Percentiles rank a stretch among this genome's conserved stretches.
Evolutionary conservation across 2,797 vertebrate species (phyloP).

Genomic region (Poliocrania exsul): DNA sequence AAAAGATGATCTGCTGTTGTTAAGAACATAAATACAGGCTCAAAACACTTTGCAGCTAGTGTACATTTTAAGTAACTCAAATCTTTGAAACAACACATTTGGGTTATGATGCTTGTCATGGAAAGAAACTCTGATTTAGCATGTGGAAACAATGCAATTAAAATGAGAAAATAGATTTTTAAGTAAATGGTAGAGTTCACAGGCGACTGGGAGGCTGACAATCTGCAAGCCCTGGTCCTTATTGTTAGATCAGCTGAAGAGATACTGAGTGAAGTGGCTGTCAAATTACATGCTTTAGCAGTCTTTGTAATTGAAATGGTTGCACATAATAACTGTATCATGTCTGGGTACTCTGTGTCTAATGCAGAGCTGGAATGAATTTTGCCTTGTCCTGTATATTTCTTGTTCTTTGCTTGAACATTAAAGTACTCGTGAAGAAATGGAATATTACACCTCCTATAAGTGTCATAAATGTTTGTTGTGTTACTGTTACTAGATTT

Average conservation of each 20-base stretch:
- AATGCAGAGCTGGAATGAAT: neutral
- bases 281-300: constrained; percentile 53
- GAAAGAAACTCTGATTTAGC: neutral
- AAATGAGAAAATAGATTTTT: constrained; percentile 20
- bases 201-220: neutral
- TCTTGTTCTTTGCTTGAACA: neutral
- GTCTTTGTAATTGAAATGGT: constrained; percentile 54
- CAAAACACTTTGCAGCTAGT: neutral
- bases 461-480: neutral
- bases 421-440: neutral
- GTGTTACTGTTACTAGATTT: neutral
- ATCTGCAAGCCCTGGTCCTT: neutral
- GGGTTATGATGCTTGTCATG: neutral
- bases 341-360: constrained; percentile 31
- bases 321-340: constrained; percentile 34
- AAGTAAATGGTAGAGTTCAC: neutral
- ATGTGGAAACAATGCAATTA: neutral
- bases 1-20: neutral
- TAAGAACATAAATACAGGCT: neutral
- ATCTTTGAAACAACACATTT: neutral
- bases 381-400: neutral
- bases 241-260: constrained; percentile 14
- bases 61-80: neutral
- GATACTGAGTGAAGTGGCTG: neutral
- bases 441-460: neutral